Conservation (phyloP, 2,797 vertebrate genomes). For the Chaetophractus vellerosus region DNA sequence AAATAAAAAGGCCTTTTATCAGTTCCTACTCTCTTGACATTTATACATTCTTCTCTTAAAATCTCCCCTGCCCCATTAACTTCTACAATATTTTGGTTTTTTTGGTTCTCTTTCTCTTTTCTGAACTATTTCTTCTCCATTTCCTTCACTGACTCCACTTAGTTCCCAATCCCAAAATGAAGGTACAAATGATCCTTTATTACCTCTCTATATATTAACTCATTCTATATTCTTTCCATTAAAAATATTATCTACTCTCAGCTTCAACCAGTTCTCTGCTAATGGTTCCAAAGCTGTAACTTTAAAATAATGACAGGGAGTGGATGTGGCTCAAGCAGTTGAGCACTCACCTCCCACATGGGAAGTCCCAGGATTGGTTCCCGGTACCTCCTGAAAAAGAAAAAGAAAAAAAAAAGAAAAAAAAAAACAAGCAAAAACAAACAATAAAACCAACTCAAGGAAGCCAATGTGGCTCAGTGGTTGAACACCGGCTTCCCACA, state of each 20-base stretch:
- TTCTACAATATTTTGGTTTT: conserved; percentile 39
- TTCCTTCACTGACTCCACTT: not conserved
- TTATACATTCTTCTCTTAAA: conserved; percentile 46
- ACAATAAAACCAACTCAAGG: too few species aligned
- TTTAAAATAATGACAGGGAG: not conserved
- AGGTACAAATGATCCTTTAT: conserved; percentile 47
- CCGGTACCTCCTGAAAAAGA: too few species aligned
- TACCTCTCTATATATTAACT: not conserved
- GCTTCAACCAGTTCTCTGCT: not conserved
- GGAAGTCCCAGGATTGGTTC: too few species aligned
- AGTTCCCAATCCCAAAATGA: not conserved
- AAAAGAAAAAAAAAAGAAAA: too few species aligned
- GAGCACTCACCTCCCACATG: too few species aligned
- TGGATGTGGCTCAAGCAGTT: too few species aligned
- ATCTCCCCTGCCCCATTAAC: not conserved
- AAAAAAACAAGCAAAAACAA: too few species aligned
- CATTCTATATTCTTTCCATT: not conserved
- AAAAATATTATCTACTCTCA: not conserved
- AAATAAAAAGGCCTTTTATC: conserved; percentile 6
- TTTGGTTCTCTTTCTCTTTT: conserved; percentile 35
- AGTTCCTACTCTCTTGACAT: conserved; percentile 24
- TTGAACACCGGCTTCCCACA: too few species aligned
- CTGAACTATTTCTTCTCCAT: conserved; percentile 10
- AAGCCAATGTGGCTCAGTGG: too few species aligned
- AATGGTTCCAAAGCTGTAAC: not conserved